phyloP scores from a whole-genome alignment of 2,888 invertebrate genomes.

The Athalia cordata region DNA sequence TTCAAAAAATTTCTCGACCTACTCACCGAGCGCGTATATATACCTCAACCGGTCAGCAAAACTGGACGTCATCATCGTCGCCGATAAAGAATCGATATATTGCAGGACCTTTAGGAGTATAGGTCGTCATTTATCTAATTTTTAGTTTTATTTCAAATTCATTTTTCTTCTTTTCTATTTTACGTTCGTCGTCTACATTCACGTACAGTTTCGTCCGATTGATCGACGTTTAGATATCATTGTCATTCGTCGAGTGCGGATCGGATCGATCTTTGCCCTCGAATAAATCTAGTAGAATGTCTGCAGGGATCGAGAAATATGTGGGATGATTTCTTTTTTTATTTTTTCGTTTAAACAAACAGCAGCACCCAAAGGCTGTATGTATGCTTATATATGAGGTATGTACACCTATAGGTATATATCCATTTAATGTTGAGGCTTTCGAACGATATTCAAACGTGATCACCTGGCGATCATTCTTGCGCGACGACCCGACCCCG shows the following conservation, averaged over 20 bases:
- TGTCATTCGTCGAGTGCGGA: too few species aligned
- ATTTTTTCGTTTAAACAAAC: neutral
- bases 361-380: neutral
- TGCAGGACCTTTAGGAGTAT: too few species aligned
- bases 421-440: neutral
- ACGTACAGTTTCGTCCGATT: too few species aligned
- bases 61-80: neutral
- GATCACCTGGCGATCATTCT: constrained; percentile 32
- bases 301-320: neutral
- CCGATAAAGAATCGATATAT: too few species aligned
- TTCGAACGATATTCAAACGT: constrained; percentile 40
- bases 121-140: too few species aligned
- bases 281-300: neutral
- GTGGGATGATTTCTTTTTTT: neutral
- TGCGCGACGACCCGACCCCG: constrained; percentile 14
- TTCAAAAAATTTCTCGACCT: constrained; percentile 44
- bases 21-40: constrained; percentile 20
- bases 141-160: too few species aligned
- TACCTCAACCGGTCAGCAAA: neutral
- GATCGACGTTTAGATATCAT: neutral
- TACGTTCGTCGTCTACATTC: too few species aligned
- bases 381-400: neutral
- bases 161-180: too few species aligned
- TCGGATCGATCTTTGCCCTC: constrained; percentile 1
- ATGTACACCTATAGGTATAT: too few species aligned